A percentile compares a stretch with the other conserved stretches of the same genome.
phyloP scores from a whole-genome alignment of 2,113 vertebrate genomes.

The Cyanoramphus novaezelandiae region DNA sequence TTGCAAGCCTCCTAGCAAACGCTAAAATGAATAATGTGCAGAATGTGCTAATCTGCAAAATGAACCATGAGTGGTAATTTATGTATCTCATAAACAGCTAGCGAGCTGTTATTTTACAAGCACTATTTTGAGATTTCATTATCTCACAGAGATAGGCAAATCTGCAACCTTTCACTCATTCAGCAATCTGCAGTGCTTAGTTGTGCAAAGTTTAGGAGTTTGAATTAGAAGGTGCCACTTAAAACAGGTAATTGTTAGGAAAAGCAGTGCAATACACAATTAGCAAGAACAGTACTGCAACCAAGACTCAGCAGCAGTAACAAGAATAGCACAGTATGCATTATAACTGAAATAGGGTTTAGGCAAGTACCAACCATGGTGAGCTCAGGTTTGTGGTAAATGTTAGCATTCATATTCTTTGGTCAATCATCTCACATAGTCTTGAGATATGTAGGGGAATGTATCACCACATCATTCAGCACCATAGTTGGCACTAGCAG shows the following conservation, averaged over 20 bases:
- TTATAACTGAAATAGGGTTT: neutral
- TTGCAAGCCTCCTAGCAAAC: slow-evolving; percentile 5
- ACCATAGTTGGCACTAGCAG: neutral
- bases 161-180: slow-evolving; percentile 46
- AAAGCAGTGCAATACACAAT: neutral
- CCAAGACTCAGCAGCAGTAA: neutral
- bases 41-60: slow-evolving; percentile 36
- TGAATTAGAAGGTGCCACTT: neutral
- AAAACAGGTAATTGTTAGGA: neutral
- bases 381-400: neutral
- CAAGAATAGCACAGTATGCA: neutral
- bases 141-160: slow-evolving; percentile 42
- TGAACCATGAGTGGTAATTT: slow-evolving; percentile 34
- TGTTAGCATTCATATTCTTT: neutral
- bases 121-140: slow-evolving; percentile 46
- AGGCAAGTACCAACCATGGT: neutral
- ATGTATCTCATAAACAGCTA: slow-evolving; percentile 55
- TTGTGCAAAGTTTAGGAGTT: neutral
- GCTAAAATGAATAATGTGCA: neutral
- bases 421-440: neutral
- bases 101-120: neutral
- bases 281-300: neutral
- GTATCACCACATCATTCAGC: neutral
- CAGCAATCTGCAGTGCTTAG: slow-evolving; percentile 26
- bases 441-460: neutral